These are phyloP conservation scores for Apolygus lucorum DNA, from an alignment of 1,140 invertebrate genomes.

Conservation along the genomic window DNA sequence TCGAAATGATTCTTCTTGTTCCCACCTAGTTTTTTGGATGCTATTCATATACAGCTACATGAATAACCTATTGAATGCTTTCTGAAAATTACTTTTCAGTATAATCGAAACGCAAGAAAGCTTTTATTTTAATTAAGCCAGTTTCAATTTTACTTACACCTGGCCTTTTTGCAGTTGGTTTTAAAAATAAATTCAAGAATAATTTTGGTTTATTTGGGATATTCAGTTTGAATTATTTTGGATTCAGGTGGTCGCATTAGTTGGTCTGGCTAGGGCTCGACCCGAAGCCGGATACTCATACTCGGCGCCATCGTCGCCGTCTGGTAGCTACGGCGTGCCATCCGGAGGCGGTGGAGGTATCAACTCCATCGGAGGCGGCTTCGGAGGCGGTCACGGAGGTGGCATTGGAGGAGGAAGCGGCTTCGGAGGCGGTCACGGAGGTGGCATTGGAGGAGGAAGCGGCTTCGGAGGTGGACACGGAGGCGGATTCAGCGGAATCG, in stretches of 20 bases:
- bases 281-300: conserved; percentile 48
- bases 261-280: conserved; percentile 43
- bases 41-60: no score
- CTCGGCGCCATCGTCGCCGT: conserved; percentile 41
- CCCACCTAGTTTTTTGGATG: no score
- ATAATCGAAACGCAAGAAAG: no score
- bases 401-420: conserved; percentile 39
- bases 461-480: conserved; percentile 36
- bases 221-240: neutral
- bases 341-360: conserved; percentile 37
- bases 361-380: conserved; percentile 34
- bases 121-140: neutral
- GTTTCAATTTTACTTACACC: neutral
- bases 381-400: conserved; percentile 34
- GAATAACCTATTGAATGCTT: no score
- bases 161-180: neutral
- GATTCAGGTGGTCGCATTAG: conserved; percentile 45
- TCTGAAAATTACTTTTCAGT: no score
- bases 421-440: conserved; percentile 36
- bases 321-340: conserved; percentile 36
- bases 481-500: conserved; percentile 28
- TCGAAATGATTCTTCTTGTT: no score
- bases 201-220: neutral
- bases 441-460: conserved; percentile 34
- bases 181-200: neutral